A percentile compares a stretch with the other conserved stretches of the same genome.
Conservation (phyloP, 2,888 invertebrate species). For the Agrenia bidenticulata region DNA sequence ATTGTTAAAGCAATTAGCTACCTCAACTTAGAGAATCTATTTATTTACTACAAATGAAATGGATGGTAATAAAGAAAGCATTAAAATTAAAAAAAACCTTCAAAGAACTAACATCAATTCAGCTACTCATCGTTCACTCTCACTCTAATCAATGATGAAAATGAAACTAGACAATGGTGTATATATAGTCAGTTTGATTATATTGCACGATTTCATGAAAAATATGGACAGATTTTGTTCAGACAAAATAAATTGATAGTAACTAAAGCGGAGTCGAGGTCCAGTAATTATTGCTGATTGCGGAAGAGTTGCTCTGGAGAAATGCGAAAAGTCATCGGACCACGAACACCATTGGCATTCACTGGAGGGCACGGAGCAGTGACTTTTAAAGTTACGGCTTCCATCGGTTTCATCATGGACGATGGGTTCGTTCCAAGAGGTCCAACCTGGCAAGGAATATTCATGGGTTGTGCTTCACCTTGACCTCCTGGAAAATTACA, state of each 20-base stretch:
- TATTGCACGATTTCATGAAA: too few species aligned
- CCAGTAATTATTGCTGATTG: neutral
- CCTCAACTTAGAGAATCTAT: too few species aligned
- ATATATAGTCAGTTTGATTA: too few species aligned
- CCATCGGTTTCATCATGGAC: slow-evolving; percentile 25
- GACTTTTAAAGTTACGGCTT: slow-evolving; percentile 22
- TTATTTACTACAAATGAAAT: too few species aligned
- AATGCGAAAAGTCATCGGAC: slow-evolving; percentile 1
- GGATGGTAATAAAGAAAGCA: too few species aligned
- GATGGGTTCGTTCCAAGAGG: slow-evolving; percentile 33
- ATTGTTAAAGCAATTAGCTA: too few species aligned
- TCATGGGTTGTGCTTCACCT: slow-evolving; percentile 8
- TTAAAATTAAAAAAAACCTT: too few species aligned
- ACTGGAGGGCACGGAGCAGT: slow-evolving; percentile 3
- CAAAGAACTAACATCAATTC: too few species aligned
- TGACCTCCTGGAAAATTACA: neutral
- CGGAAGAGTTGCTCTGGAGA: neutral
- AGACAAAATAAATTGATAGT: neutral
- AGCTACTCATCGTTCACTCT: too few species aligned
- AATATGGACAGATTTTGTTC: neutral
- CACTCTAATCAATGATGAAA: too few species aligned
- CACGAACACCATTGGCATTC: neutral
- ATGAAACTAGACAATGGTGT: too few species aligned
- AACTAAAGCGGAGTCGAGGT: neutral
- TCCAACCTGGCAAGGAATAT: slow-evolving; percentile 32